Evolutionary conservation across 23 tunicate genomes (phyloP).

Genomic region (Oikopleura vanhoeffeni): DNA sequence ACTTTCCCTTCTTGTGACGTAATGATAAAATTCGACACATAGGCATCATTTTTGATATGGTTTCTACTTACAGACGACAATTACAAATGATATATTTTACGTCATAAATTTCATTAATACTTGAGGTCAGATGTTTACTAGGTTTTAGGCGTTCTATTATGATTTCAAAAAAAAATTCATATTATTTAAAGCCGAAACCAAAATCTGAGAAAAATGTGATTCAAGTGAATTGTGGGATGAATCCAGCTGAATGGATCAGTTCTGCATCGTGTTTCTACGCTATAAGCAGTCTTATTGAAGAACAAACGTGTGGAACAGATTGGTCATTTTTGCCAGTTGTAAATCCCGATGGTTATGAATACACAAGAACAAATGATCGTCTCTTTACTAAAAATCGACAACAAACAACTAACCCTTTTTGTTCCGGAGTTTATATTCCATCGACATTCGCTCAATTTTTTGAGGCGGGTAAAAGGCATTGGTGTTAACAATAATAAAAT

Average conservation of each 20-base stretch:
- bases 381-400: not conserved
- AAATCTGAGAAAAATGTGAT: not conserved
- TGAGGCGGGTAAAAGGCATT: too few species aligned
- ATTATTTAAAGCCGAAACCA: too few species aligned
- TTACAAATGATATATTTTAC: too few species aligned
- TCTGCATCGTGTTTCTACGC: not conserved
- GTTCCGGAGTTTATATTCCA: not conserved
- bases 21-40: too few species aligned
- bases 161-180: too few species aligned
- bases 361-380: not conserved
- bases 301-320: not conserved
- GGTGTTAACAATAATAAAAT: too few species aligned
- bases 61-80: too few species aligned
- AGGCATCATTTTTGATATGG: too few species aligned
- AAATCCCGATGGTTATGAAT: not conserved
- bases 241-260: not conserved
- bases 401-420: not conserved
- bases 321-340: not conserved
- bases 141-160: too few species aligned
- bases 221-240: not conserved
- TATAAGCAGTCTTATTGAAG: not conserved
- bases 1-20: too few species aligned
- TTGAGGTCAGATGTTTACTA: too few species aligned
- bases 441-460: not conserved
- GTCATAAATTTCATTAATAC: too few species aligned